Evolutionary conservation across 2,888 invertebrate species (phyloP).

Genomic region (Tortricodes alternella): DNA sequence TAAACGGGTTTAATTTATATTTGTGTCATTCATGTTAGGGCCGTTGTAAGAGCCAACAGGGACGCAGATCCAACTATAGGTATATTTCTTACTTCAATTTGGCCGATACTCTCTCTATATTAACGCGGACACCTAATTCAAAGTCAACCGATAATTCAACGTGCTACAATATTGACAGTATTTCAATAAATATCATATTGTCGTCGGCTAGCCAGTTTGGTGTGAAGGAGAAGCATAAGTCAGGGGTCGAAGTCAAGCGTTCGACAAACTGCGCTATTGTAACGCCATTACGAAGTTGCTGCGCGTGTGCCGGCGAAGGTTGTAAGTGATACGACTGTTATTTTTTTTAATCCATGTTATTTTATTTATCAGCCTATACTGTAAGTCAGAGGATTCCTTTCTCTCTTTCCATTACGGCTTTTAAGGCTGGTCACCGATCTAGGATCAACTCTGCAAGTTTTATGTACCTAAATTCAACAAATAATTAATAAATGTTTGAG

Average conservation of each 20-base stretch:
- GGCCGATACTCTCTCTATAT: no score
- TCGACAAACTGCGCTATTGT: conserved; percentile 70
- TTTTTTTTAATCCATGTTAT: not conserved
- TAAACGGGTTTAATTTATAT: no score
- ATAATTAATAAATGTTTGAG: no score
- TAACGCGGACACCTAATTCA: not conserved
- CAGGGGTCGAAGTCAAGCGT: conserved; percentile 64
- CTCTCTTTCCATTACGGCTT: no score
- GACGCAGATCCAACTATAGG: no score
- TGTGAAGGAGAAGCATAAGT: conserved; percentile 60
- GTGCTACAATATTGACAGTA: conserved; percentile 36
- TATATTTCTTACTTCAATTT: no score
- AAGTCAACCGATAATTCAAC: conserved; percentile 15
- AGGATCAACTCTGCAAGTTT: no score
- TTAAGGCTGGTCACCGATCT: no score
- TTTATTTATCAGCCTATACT: not conserved
- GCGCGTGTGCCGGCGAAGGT: conserved; percentile 17
- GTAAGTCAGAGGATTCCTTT: not conserved
- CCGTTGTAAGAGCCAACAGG: no score
- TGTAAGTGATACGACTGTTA: conserved; percentile 28
- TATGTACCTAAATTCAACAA: no score
- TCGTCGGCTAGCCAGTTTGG: conserved; percentile 49
- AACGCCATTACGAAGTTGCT: conserved; percentile 47
- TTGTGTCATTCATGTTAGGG: no score
- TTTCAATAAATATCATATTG: conserved; percentile 47